Evolutionary conservation across 2,888 invertebrate genomes (phyloP).

Genomic region (Chloromyia formosa): DNA sequence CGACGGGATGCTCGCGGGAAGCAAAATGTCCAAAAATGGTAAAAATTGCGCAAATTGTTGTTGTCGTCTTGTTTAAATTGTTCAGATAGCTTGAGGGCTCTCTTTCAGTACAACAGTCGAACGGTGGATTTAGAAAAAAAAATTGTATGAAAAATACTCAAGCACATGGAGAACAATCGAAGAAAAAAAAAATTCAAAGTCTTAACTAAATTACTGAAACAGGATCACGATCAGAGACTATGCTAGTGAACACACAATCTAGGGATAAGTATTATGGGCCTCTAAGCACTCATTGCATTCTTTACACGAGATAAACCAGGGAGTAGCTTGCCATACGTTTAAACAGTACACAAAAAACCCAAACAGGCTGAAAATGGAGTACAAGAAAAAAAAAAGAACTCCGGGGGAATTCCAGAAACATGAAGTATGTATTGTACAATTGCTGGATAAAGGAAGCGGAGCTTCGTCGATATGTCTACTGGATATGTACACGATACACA

Average conservation of each 20-base stretch:
- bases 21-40: constrained; percentile 20
- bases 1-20: no score
- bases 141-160: no score
- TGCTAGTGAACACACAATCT: background rate
- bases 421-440: constrained; percentile 25
- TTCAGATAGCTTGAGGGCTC: constrained; percentile 5
- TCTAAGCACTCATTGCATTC: constrained; percentile 9
- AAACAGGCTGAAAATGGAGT: background rate
- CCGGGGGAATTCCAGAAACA: constrained; percentile 30
- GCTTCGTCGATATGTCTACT: no score
- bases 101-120: constrained; percentile 25
- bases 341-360: no score
- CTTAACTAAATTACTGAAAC: constrained; percentile 41
- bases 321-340: no score
- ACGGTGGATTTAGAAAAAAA: no score
- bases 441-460: constrained; percentile 18
- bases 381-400: background rate
- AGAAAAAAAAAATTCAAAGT: constrained; percentile 39
- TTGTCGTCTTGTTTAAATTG: constrained; percentile 22
- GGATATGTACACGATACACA: background rate
- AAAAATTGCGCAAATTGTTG: constrained; percentile 12
- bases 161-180: constrained; percentile 21
- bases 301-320: background rate
- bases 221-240: constrained; percentile 38
- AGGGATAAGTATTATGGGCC: constrained; percentile 17